Percentiles rank a stretch among this genome's conserved stretches.
Evolutionary conservation across 2,797 vertebrate genomes (phyloP).

Genomic region (Sebastes minor): DNA sequence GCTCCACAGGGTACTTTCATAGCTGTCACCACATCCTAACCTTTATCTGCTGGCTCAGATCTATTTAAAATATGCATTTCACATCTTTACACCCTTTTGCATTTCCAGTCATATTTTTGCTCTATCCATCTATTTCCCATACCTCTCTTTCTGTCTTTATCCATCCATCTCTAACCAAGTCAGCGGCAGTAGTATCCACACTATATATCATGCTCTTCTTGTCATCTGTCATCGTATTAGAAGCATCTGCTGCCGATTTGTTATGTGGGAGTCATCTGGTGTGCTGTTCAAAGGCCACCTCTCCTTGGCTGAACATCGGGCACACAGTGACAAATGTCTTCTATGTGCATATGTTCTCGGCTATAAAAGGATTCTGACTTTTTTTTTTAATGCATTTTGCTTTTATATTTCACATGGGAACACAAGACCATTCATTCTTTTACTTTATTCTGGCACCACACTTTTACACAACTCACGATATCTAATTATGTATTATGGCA

Average conservation of each 20-base stretch:
- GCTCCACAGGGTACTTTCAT: neutral
- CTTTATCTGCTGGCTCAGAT: neutral
- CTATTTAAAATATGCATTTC: neutral
- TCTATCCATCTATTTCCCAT: neutral
- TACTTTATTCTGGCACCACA: neutral
- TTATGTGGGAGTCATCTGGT: slow-evolving; percentile 26
- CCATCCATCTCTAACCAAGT: slow-evolving; percentile 21
- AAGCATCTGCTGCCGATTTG: slow-evolving; percentile 32
- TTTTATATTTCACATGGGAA: neutral
- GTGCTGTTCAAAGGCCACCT: slow-evolving; percentile 7
- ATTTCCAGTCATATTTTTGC: slow-evolving; percentile 15
- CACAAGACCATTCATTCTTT: neutral
- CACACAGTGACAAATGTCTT: neutral
- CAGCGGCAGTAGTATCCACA: neutral
- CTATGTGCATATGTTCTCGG: neutral
- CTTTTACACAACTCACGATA: neutral
- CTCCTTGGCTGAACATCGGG: neutral
- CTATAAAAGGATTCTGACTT: neutral
- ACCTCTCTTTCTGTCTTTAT: neutral
- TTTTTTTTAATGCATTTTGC: neutral
- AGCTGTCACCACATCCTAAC: neutral
- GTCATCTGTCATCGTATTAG: slow-evolving; percentile 28
- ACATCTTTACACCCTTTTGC: neutral
- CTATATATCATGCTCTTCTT: slow-evolving; percentile 14
- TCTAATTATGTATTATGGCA: neutral